Percentiles rank a stretch among this genome's conserved stretches.
Evolutionary conservation across 2,797 vertebrate genomes (phyloP).

Genomic region (Telmatherina bonti): DNA sequence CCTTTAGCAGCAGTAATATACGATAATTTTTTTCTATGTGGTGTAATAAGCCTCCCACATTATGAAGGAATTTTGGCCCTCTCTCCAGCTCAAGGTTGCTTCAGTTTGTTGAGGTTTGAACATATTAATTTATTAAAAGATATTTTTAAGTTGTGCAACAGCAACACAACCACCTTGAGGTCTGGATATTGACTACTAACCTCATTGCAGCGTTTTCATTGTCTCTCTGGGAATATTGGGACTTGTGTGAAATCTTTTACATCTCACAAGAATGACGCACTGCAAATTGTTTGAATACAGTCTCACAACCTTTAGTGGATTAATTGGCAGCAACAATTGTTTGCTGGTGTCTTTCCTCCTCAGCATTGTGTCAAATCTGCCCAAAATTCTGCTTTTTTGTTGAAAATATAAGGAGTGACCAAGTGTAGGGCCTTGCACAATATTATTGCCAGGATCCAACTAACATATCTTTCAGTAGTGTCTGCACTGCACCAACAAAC

Average conservation of each 20-base stretch:
- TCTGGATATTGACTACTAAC: too few species aligned
- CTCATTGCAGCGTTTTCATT: background rate
- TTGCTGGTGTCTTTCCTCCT: background rate
- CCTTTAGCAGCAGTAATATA: background rate
- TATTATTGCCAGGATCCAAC: background rate
- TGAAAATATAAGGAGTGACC: too few species aligned
- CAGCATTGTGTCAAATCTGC: background rate
- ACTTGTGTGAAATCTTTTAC: background rate
- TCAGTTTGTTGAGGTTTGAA: background rate
- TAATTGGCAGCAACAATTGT: too few species aligned
- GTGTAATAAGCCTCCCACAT: background rate
- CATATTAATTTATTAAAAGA: background rate
- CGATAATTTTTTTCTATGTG: background rate
- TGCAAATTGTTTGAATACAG: too few species aligned
- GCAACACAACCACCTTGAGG: background rate
- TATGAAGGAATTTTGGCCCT: background rate
- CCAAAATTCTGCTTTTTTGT: background rate
- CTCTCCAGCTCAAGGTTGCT: background rate
- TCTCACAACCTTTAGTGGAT: too few species aligned
- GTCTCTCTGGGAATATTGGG: background rate
- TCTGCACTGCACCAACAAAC: background rate
- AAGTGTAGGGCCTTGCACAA: background rate
- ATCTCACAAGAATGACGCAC: too few species aligned
- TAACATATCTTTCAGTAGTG: background rate
- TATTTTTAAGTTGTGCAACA: background rate